Percentiles rank a stretch among this genome's conserved stretches.
Conservation (phyloP, 1,140 invertebrate genomes). For the Cheumatopsyche charites region DNA sequence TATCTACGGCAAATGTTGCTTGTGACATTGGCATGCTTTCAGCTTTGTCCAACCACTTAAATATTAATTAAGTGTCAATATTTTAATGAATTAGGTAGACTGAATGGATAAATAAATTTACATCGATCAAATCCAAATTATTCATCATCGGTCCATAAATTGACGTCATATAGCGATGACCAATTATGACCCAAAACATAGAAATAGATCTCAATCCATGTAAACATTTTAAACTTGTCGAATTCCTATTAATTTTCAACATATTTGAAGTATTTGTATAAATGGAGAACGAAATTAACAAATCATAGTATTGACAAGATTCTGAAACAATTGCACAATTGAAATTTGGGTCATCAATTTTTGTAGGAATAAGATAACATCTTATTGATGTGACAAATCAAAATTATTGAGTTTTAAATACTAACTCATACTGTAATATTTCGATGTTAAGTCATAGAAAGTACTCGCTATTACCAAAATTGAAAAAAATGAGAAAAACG, state of each 20-base stretch:
- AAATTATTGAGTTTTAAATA: not conserved
- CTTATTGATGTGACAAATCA: too few relatives aligned
- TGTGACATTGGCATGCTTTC: conserved; percentile 52
- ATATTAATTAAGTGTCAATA: conserved; percentile 34
- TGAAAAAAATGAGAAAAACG: conserved; percentile 2
- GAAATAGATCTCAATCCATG: conserved; percentile 66
- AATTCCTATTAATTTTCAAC: conserved; percentile 48
- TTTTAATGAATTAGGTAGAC: conserved; percentile 18
- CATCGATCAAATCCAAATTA: conserved; percentile 49
- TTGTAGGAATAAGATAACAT: too few relatives aligned
- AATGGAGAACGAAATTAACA: conserved; percentile 52
- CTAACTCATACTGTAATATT: not conserved
- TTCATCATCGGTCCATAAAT: conserved; percentile 51
- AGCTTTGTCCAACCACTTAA: conserved; percentile 52
- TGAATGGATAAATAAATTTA: conserved; percentile 35
- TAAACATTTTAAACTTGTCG: conserved; percentile 55
- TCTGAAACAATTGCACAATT: not conserved
- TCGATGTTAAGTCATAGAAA: not conserved
- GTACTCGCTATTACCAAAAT: conserved; percentile 9
- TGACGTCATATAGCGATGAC: conserved; percentile 58
- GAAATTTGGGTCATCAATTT: not conserved
- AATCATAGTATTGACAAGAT: not conserved
- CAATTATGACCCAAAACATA: conserved; percentile 71
- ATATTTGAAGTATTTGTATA: conserved; percentile 53
- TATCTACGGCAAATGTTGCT: conserved; percentile 61